A percentile compares a stretch with the other conserved stretches of the same genome.
phyloP scores from a whole-genome alignment of 2,113 vertebrate genomes.

The Choloepus hoffmanni region DNA sequence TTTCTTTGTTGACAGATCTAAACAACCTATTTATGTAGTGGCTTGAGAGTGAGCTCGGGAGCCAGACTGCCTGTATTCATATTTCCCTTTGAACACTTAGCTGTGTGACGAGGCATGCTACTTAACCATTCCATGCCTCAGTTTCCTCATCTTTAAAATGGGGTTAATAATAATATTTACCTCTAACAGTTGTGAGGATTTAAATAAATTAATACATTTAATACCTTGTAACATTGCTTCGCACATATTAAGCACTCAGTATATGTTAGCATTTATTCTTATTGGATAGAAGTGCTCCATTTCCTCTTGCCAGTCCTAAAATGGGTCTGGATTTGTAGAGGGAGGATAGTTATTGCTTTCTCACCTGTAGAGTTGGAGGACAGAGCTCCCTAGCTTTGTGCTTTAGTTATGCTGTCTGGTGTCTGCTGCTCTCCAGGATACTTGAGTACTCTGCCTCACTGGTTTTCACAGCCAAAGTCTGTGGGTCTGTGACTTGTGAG shows the following conservation, averaged over 20 bases:
- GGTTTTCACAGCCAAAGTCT: neutral
- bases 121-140: neutral
- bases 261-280: neutral
- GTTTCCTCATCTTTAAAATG: neutral
- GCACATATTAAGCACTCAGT: neutral
- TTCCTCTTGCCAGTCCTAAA: neutral
- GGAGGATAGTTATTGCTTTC: neutral
- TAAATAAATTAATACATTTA: neutral
- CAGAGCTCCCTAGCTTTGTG: neutral
- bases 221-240: neutral
- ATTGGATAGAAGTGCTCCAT: neutral
- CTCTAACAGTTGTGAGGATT: neutral
- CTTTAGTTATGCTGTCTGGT: neutral
- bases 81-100: neutral
- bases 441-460: neutral
- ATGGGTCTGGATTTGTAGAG: neutral
- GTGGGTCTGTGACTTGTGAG: neutral
- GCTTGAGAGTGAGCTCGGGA: neutral
- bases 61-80: neutral
- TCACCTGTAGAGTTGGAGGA: neutral
- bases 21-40: neutral
- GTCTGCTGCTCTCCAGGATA: neutral
- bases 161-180: neutral
- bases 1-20: neutral
- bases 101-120: neutral